Evolutionary conservation across 2,888 invertebrate genomes (phyloP).

Genomic region (Drosophila formosana): DNA sequence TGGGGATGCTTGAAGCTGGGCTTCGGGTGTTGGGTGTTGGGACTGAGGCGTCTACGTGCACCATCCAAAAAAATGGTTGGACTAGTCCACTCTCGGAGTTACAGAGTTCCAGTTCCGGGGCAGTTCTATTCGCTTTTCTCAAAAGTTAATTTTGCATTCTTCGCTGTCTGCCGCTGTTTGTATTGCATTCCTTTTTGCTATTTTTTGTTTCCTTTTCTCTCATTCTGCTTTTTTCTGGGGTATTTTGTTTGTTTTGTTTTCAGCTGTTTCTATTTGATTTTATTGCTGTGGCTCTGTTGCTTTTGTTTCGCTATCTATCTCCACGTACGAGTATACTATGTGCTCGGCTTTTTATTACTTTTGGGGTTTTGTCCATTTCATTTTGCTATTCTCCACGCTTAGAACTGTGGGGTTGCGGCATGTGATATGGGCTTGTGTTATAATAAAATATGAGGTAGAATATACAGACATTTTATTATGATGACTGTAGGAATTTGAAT

Average conservation of each 20-base stretch:
- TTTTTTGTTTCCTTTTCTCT: conserved; percentile 4
- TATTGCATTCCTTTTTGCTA: conserved; percentile 25
- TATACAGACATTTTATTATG: conserved; percentile 9
- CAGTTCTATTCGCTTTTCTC: conserved; percentile 17
- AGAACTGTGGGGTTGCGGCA: neutral
- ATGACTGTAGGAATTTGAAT: conserved; percentile 7
- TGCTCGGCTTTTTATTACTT: conserved; percentile 52
- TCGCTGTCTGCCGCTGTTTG: conserved; percentile 33
- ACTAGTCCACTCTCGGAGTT: conserved; percentile 19
- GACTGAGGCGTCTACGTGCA: conserved; percentile 34
- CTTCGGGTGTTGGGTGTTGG: neutral
- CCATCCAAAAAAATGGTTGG: conserved; percentile 16
- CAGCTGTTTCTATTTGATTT: conserved; percentile 63
- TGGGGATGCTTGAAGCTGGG: neutral
- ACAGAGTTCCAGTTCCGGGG: conserved; percentile 26
- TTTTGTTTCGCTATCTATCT: conserved; percentile 32
- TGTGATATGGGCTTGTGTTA: conserved; percentile 9
- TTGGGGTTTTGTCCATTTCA: conserved; percentile 36
- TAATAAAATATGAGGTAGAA: conserved; percentile 14
- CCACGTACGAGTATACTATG: conserved; percentile 10
- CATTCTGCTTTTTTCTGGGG: neutral
- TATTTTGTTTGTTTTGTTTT: conserved; percentile 9
- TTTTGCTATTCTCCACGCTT: conserved; percentile 22
- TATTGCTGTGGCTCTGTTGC: conserved; percentile 43
- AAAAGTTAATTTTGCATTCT: conserved; percentile 70